Percentiles rank a stretch among this genome's conserved stretches.
Conservation (phyloP, 2,888 invertebrate species). For the Stramonita haemastoma region DNA sequence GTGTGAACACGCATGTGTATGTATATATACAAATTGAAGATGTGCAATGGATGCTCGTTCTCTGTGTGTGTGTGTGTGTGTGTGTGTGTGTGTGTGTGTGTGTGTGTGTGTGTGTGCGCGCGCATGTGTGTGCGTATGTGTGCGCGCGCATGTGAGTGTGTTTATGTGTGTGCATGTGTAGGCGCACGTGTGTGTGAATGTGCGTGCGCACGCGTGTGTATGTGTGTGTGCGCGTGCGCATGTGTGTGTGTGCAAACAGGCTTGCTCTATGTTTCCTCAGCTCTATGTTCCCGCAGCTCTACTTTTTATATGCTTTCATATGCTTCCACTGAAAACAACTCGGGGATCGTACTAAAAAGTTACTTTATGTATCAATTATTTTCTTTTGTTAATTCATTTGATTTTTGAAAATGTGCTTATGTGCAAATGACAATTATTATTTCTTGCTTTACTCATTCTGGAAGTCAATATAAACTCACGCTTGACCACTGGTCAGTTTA, state of each 20-base stretch:
- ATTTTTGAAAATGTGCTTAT: neutral
- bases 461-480: no score
- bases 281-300: neutral
- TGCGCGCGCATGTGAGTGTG: conserved; percentile 21
- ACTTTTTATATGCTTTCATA: neutral
- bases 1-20: neutral
- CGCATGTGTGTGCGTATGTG: conserved; percentile 18
- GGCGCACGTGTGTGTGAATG: neutral
- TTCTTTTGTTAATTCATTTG: no score
- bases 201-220: conserved; percentile 7
- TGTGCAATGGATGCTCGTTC: neutral
- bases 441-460: no score
- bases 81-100: conserved; percentile 6
- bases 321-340: no score
- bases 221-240: neutral
- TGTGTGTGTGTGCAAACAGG: neutral
- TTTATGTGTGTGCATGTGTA: conserved; percentile 16
- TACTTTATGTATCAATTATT: no score
- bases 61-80: conserved; percentile 21
- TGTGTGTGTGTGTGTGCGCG: conserved; percentile 5
- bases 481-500: no score
- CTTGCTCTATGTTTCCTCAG: no score
- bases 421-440: no score
- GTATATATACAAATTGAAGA: neutral
- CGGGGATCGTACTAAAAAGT: no score